These are phyloP conservation scores for Psephotus haematonotus DNA, from an alignment of 2,113 vertebrate species.

Conservation along the genomic window DNA sequence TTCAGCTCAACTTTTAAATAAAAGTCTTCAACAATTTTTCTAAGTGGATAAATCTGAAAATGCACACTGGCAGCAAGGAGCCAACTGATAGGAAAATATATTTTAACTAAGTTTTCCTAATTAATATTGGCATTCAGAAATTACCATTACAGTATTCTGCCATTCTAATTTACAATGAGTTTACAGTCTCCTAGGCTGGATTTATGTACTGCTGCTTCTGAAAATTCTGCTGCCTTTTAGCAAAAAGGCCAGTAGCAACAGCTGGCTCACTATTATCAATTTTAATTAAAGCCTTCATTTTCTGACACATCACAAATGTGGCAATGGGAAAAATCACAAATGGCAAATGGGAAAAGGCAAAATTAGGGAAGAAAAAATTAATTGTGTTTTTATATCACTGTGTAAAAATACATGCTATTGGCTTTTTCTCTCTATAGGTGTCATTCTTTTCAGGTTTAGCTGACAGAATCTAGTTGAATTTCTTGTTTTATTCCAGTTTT, in stretches of 20 bases:
- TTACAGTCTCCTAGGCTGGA: background rate
- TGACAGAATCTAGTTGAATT: background rate
- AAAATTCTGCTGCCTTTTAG: background rate
- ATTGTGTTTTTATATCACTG: background rate
- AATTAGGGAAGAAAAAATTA: background rate
- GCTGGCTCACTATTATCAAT: background rate
- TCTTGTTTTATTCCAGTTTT: background rate
- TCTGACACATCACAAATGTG: background rate
- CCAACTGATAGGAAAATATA: background rate
- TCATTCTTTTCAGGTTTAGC: background rate
- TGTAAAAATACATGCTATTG: background rate
- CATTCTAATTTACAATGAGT: background rate
- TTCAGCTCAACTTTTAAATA: background rate
- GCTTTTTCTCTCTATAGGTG: background rate
- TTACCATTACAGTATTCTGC: background rate
- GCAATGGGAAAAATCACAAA: too few species aligned
- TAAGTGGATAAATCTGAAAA: background rate
- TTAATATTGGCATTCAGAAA: conserved; percentile 25
- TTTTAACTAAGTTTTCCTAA: conserved; percentile 3
- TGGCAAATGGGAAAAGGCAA: background rate
- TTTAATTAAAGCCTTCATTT: conserved; percentile 19
- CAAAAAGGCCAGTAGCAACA: background rate
- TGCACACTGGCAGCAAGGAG: background rate
- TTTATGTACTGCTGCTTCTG: background rate
- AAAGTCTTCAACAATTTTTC: background rate